Evolutionary conservation across 30 jellyfish, hydroid and myxozoan species (phyloP), one percentile per base, ranked within the genome.

Genomic region (Morbakka virulenta): DNA sequence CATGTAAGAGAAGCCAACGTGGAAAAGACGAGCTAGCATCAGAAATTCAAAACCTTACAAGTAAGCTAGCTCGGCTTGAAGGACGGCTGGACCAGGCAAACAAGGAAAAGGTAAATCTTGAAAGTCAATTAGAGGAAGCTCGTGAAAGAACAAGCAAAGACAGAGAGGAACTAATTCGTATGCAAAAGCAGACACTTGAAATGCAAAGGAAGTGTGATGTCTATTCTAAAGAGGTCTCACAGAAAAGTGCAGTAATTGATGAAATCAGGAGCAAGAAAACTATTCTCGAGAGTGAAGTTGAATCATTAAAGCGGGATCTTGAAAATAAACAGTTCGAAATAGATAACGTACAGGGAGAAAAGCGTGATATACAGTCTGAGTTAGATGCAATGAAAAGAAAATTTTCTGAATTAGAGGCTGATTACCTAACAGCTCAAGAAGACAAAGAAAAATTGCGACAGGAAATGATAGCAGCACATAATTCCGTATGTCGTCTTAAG

Each of bases 361-460:
- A 91, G 84, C 64, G 61, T 25, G 94, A 77, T 29, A 81, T 85
- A 28, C 98, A 81, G 49, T 89, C 85, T 28, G 96, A 84, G 50
- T 85, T 91, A 63, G 98, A 91, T 32, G 69, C 61, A 28, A 28
- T 81, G 86, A 80, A 95, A 52, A 80, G 69, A 79, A 84, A 85
- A 32, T 91, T 68, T 85, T 32, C 74, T 14, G 98, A 91, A 31
- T 35, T 91, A 88, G 98, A 91, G 76, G 85, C 86, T 24, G 64
- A 66, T 65, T 91, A 62, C 88, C 52, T 91, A 26, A 52, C 84
- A 0, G 94, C 85, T 2, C 98, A 91, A 52, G 98, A 91, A 91
- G 98, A 91, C 80, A 91, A 85, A 69, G 98, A 91, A 47, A 88
- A 85, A 50, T 32, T 91, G 35, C 72, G 98, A 47, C 98, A 91